Evolutionary conservation across 2,113 vertebrate genomes (phyloP), one percentile per base, ranked within the genome.

Genomic region (Myiopsitta monachus): DNA sequence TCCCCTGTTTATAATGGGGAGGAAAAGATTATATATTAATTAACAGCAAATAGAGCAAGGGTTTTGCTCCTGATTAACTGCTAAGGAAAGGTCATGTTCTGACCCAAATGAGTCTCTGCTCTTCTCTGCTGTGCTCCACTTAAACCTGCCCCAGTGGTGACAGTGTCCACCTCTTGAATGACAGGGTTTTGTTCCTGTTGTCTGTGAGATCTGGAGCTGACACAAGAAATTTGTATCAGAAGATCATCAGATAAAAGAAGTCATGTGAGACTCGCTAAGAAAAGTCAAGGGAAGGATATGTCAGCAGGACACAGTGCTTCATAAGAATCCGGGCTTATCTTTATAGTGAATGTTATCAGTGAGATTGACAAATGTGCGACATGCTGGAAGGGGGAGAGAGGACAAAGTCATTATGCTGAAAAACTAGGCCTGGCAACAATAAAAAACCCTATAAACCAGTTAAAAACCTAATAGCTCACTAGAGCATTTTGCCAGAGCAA

Each of bases 381-480:
- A 86, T 91, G 46, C 90, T 94, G 87, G 70, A 90, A 92, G 87
- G 87, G 79, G 72, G 82, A 95, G 80, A 91, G 68, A 96, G 87
- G 86, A 96, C 94, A 96, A 97, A 97, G 91, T 88, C 93, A 90
- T 96, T 91, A 80, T 51, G 39, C 83, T 97, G 83, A 95, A 89
- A 96, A 97, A 90, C 67, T 79, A 66, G 77, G 62, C 55, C 90
- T 96, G 75, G 66, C 77, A 91, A 92, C 88, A 89, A 92, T 96
- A 91, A 96, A 96, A 94, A 86, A 2, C 13, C 31, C 88, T 81
- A 96, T 95, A 96, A 96, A 97, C 96, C 72, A 96, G 93, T 96
- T 97, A 95, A 96, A 97, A 97, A 83, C 61, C 95, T 95, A 96
- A 97, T 81, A 94, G 95, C 93, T 96, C 96, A 94, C 93, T 87